Evolutionary conservation across 2,888 invertebrate species (phyloP), one percentile per base, ranked within the genome.

Genomic region (Mellilla xanthometata): DNA sequence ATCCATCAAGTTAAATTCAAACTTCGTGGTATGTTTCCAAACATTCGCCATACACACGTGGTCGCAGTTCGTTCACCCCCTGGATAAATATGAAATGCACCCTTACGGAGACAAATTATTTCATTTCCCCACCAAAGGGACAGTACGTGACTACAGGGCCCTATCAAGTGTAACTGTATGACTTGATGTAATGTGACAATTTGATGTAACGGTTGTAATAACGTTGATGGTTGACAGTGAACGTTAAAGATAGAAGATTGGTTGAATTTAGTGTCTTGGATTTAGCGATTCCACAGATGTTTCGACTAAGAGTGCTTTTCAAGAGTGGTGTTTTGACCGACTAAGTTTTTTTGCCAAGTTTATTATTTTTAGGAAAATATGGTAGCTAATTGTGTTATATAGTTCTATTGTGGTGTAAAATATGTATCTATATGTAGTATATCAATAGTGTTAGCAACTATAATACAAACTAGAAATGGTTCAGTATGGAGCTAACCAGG

Each of bases 101-200:
- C 88, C 88, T 79, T 67, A 71, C 76, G 69, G 75, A 84, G 89
- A 88, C 87, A 88, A 88, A 89, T 89, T 85, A 86, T 88, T 89
- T 89, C 88, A 89, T 88, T 88, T 89, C 87, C 88, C 73, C 75
- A 76, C 71, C 76, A 77, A 77, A 83, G 82, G 81, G 75, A 68
- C 55, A 70, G 72, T 76, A 86, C 85, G 86, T 85, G 87, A 76
- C 82, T 81, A 76, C 70, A 73, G 62, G 62, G 70, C 69, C 69
- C 75, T 72, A 79, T 82, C 81, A 81, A 71, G 65, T 76, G 67
- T 72, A 81, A 72, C 72, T 74, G 68, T 72, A 70, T 62, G 70
- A 72, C 66, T 70, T 64, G 65, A 74, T 73, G 71, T 76, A 68
- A 73, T 71, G 68, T 61, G 66, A 64, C 74, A 66, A 80, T 82